Evolutionary conservation across 2,888 invertebrate genomes (phyloP), one percentile per base, ranked within the genome.

Genomic region (Amblyjoppa fuscipennis): DNA sequence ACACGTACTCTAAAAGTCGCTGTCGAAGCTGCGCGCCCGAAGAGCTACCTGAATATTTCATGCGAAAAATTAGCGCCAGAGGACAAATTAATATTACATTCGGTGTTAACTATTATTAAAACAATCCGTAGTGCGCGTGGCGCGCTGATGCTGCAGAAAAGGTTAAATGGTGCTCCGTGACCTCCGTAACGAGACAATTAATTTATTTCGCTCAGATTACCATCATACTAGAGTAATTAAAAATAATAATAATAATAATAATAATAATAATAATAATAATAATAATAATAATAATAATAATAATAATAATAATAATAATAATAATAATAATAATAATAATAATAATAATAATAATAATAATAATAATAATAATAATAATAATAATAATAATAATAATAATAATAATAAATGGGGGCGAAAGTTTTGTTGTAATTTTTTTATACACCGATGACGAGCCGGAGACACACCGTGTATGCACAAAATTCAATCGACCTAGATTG

Each of bases 401-500:
- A 28, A 74, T 20, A 20, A 6, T 20, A 34, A 49, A 75, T 49
- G 34, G 51, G 28, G 2, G 20, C 49, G 20, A n/a, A 28, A 2
- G 2, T 59, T 31, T 49, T 34, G 53, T 28, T 28, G 2, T 34
- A 16, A 16, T 34, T 64, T 78, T 75, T 75, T 78, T 64, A 61
- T 49, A 38, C 31, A 41, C 41, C 71, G 76, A 53, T 64, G 51
- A 66, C 56, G 45, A 79, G 59, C 28, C 45, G 66, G 28, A 68
- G 20, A 41, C 56, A 41, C 38, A 20, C 34, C 34, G 41, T 59
- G 80, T 80, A 68, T 49, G 11, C 38, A 75, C 64, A 71, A 82
- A 82, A 79, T 82, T 38, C 59, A 68, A 85, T 80, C 71, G 76
- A 82, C 85, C 85, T 73, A 79, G 51, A 83, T 85, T 41, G 70